phyloP scores from a whole-genome alignment of 2,797 vertebrate species.

The Notoglanidium macrostoma region DNA sequence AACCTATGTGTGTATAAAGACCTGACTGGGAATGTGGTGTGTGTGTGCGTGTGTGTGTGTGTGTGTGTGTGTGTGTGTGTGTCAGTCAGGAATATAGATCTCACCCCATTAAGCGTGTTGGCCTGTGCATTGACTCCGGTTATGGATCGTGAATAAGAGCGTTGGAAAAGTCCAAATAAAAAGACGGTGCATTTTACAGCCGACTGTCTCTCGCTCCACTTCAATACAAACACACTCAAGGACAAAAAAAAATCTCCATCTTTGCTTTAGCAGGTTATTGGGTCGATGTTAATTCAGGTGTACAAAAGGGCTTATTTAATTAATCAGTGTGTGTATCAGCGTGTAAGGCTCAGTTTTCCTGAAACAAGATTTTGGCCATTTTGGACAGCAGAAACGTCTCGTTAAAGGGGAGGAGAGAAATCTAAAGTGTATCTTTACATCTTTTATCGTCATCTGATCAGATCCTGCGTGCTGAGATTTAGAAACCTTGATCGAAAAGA shows the following conservation, averaged over 20 bases:
- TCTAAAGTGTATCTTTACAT: neutral
- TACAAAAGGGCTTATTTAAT: too few species aligned
- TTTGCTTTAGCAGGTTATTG: neutral
- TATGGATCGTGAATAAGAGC: slow-evolving; percentile 12
- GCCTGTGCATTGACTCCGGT: neutral
- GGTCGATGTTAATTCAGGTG: neutral
- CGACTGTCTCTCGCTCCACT: neutral
- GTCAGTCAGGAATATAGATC: slow-evolving; percentile 9
- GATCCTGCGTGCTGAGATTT: neutral
- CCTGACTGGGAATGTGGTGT: neutral
- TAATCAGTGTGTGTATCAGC: neutral
- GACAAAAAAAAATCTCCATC: neutral
- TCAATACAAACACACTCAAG: neutral
- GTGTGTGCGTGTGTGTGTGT: neutral
- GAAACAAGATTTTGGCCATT: neutral
- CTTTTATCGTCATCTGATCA: neutral
- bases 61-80: neutral
- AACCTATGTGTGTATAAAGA: neutral
- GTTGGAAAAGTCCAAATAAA: slow-evolving; percentile 13
- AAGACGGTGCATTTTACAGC: neutral
- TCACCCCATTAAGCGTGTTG: neutral
- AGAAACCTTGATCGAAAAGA: neutral
- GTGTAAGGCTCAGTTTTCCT: neutral
- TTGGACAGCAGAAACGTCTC: neutral
- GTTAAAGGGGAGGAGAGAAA: neutral